These are phyloP conservation scores for Alosa sapidissima DNA, from an alignment of 2,797 vertebrate species.

Conservation along the genomic window DNA sequence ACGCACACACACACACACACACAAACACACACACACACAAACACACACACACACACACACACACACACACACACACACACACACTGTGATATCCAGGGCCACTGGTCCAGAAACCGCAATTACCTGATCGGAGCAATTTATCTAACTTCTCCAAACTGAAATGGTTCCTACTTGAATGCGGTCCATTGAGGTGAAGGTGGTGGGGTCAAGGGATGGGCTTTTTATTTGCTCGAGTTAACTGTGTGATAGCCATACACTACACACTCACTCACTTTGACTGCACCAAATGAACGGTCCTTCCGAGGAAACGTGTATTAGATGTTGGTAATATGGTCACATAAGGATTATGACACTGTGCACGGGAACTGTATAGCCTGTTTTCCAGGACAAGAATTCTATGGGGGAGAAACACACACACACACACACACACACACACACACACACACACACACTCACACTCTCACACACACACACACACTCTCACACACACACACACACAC, in stretches of 20 bases:
- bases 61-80: too few relatives aligned
- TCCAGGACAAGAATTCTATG: not conserved
- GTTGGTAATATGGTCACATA: not conserved
- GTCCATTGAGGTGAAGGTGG: not conserved
- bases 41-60: too few relatives aligned
- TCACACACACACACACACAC: not conserved
- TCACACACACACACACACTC: not conserved
- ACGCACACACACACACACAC: too few relatives aligned
- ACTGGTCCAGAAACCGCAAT: slow-evolving; percentile 44
- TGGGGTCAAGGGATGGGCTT: not conserved
- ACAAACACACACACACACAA: too few relatives aligned
- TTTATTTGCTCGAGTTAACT: not conserved
- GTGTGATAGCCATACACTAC: not conserved
- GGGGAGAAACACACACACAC: not conserved
- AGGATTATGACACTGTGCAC: not conserved
- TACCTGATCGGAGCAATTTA: slow-evolving; percentile 42
- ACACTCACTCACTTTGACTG: not conserved
- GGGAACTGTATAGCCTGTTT: not conserved
- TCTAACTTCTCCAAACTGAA: slow-evolving; percentile 40
- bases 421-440: not conserved
- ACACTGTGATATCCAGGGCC: slow-evolving; percentile 28
- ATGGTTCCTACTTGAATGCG: slow-evolving; percentile 34
- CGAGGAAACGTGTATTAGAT: not conserved
- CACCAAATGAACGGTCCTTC: not conserved
- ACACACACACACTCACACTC: not conserved